A percentile compares a stretch with the other conserved stretches of the same genome.
Conservation (phyloP, 2,888 invertebrate species). For the Campoplex nolae region DNA sequence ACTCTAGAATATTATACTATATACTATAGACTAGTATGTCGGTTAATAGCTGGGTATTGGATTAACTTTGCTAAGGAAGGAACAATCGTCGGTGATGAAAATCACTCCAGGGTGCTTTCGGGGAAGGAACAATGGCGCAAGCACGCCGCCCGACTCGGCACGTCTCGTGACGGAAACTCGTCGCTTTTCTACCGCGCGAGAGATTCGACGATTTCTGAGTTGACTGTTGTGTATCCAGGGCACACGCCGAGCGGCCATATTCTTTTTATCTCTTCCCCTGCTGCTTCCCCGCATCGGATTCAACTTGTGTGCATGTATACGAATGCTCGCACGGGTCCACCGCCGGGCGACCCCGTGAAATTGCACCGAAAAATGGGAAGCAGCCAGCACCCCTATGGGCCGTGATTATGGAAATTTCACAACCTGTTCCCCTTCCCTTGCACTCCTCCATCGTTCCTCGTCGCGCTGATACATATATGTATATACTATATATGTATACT, state of each 20-base stretch:
- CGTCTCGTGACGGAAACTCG: slow-evolving; percentile 68
- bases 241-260: slow-evolving; percentile 46
- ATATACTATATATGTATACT: slow-evolving; percentile 5
- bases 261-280: slow-evolving; percentile 25
- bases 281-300: slow-evolving; percentile 13
- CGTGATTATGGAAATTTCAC: slow-evolving; percentile 64
- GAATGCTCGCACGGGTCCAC: slow-evolving; percentile 59
- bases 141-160: slow-evolving; percentile 69
- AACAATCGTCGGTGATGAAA: slow-evolving; percentile 80
- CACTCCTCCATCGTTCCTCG: neutral
- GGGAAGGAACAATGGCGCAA: slow-evolving; percentile 68
- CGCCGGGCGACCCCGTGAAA: slow-evolving; percentile 58
- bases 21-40: slow-evolving; percentile 23
- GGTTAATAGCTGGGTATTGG: slow-evolving; percentile 64
- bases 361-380: slow-evolving; percentile 69
- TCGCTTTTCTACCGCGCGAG: slow-evolving; percentile 55
- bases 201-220: slow-evolving; percentile 53
- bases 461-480: neutral
- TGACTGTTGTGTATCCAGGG: slow-evolving; percentile 8
- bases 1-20: neutral
- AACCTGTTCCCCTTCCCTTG: neutral
- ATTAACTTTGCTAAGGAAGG: slow-evolving; percentile 70
- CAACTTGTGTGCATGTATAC: slow-evolving; percentile 33
- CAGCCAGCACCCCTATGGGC: slow-evolving; percentile 49
- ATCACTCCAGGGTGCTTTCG: slow-evolving; percentile 73